These are phyloP conservation scores for Tinamus guttatus DNA, from an alignment of 2,113 vertebrate species.

Conservation along the genomic window DNA sequence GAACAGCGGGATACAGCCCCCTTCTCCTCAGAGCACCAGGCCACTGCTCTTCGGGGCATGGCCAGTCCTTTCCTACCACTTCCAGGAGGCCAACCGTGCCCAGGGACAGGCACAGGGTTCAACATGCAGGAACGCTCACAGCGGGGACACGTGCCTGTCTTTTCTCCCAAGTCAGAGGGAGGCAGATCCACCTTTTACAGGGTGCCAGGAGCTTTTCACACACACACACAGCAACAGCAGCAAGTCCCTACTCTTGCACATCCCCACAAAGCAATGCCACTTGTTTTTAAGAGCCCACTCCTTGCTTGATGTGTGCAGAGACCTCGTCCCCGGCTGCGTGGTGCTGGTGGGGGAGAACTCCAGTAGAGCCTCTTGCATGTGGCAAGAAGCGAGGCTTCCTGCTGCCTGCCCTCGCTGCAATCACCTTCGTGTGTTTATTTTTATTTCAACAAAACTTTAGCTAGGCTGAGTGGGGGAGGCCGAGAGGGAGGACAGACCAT, in stretches of 20 bases:
- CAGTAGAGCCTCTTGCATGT: not conserved
- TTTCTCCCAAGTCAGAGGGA: not conserved
- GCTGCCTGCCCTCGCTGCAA: not conserved
- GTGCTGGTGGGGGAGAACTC: not conserved
- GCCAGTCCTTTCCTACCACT: not conserved
- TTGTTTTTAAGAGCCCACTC: not conserved
- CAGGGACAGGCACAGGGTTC: not conserved
- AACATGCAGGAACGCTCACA: not conserved
- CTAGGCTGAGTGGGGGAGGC: not conserved
- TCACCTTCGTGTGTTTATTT: conserved; percentile 43
- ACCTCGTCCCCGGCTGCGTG: not conserved
- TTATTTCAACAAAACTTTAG: conserved; percentile 10
- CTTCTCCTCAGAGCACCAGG: not conserved
- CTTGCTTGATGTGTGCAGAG: rapidly evolving
- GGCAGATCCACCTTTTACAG: not conserved
- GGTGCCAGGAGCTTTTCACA: not conserved
- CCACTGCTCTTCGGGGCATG: no score
- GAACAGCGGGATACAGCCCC: not conserved
- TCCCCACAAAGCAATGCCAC: not conserved
- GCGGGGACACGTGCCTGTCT: rapidly evolving
- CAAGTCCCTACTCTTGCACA: not conserved
- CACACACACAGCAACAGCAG: not conserved
- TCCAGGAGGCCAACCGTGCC: not conserved
- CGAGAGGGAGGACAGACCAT: not conserved
- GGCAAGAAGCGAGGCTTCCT: not conserved